Percentiles rank a stretch among this genome's conserved stretches.
Conservation (phyloP, 1,140 invertebrate species). For the Papilio machaon region DNA sequence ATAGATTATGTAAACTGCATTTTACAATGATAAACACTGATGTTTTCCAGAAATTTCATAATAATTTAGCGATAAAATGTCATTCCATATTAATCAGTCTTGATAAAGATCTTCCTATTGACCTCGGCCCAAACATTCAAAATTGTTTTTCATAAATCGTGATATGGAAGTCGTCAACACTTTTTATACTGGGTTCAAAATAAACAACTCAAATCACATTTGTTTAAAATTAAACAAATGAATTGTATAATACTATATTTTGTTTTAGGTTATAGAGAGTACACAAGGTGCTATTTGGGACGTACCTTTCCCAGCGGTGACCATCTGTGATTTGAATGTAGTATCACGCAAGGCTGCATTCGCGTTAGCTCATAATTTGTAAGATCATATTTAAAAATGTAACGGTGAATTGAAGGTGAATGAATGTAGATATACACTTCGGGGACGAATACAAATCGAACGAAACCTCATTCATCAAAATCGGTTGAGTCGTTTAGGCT, state of each 20-base stretch:
- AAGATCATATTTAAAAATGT: conserved; percentile 51
- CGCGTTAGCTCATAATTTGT: conserved; percentile 78
- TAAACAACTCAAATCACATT: not conserved
- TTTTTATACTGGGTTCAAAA: not conserved
- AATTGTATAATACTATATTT: not conserved
- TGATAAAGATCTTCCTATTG: conserved; percentile 6
- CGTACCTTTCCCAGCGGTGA: conserved; percentile 87
- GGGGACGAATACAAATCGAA: no score
- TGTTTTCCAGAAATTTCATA: not conserved
- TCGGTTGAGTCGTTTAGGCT: no score
- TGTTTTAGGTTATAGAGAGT: conserved; percentile 84
- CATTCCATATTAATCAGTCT: not conserved
- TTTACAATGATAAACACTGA: not conserved
- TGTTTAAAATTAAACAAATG: not conserved
- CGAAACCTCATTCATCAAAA: no score
- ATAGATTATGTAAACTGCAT: not conserved
- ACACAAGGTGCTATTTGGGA: conserved; percentile 88
- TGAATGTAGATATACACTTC: no score
- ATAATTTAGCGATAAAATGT: not conserved
- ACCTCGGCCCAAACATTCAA: not conserved
- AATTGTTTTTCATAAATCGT: not conserved
- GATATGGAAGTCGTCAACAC: not conserved
- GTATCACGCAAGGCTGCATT: conserved; percentile 78
- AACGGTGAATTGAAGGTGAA: no score
- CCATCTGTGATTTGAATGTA: conserved; percentile 86